Conservation (phyloP, 2,113 vertebrate species). For the Proterorhinus semilunaris region DNA sequence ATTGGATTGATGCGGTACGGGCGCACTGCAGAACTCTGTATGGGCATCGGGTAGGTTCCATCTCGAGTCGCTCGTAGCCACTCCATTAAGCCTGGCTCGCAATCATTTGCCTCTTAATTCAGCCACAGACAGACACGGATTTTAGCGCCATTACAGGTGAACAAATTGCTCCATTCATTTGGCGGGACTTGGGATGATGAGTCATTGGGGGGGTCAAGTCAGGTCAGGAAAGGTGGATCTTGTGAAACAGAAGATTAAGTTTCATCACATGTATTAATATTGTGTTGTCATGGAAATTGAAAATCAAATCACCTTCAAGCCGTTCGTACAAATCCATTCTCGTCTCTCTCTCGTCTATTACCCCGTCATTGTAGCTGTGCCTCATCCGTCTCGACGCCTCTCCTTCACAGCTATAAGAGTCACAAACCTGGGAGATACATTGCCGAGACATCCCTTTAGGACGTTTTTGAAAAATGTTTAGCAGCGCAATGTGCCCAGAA, state of each 20-base stretch:
- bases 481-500: too few relatives aligned
- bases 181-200: slow-evolving; percentile 26
- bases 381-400: too few relatives aligned
- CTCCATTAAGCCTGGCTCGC: slow-evolving; percentile 64
- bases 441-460: too few relatives aligned
- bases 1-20: slow-evolving; percentile 64
- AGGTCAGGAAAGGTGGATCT: slow-evolving; percentile 4
- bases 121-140: slow-evolving; percentile 39
- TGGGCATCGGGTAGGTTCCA: slow-evolving; percentile 12
- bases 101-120: slow-evolving; percentile 63
- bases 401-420: too few relatives aligned
- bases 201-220: slow-evolving; percentile 16
- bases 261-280: not conserved
- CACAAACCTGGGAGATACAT: too few relatives aligned
- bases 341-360: too few relatives aligned
- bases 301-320: too few relatives aligned
- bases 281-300: too few relatives aligned
- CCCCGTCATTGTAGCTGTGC: too few relatives aligned
- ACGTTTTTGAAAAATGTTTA: too few relatives aligned
- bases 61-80: slow-evolving; percentile 47
- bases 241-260: not conserved
- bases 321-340: too few relatives aligned
- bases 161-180: slow-evolving; percentile 51
- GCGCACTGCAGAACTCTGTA: slow-evolving; percentile 38
- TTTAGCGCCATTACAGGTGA: slow-evolving; percentile 47